Base-by-base conservation (phyloP, 2,113 vertebrate species). In the Corythornis cristatus region DNA sequence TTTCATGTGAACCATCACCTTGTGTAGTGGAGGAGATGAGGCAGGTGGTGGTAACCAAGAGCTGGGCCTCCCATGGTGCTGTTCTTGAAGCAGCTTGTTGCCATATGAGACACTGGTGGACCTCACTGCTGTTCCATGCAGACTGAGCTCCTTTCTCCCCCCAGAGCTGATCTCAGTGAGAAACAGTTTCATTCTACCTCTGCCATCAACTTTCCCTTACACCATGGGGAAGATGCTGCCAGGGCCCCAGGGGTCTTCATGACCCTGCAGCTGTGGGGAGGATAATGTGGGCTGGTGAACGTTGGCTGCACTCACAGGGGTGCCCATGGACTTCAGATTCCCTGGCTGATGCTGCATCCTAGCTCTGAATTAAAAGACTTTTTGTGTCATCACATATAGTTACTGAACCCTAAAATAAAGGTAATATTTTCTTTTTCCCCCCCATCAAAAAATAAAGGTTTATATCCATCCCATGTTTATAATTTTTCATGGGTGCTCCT, bases 41-140 rank as follows among this genome's bases (percentile, higher is more conserved):
- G 19, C 40, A 9, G 22, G 57, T 16, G 61, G 19, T 29, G 61
- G 50, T n/a, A 6, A 21, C 0, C 2, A 22, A 42, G 48, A 57
- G 4, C 60, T 35, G 10, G 15, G 16, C 16, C 37, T 35, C 16
- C 0, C 1, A 0, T 18, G 42, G 60, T 33, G 61, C 33, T 15
- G 20, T 20, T 53, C 28, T 17, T 6, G 4, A 56, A 28, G 48
- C 7, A 35, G 10, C 12, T 56, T 4, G 8, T 33, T 57, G 20
- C 42, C 3, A 0, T 2, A 5, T 23, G 50, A 8, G 37, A 31
- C 29, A 10, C 70, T 33, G 60, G 22, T 40, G 56, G 29, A 43
- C 33, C 31, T 64, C 31, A 6, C 20, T 11, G 31, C 50, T 29
- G 19, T 9, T 40, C 20, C 1, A 2, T 6, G 33, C 48, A 61